These are phyloP conservation scores for Rhopalosiphum maidis DNA, from an alignment of 1,140 invertebrate species.

Conservation along the genomic window DNA sequence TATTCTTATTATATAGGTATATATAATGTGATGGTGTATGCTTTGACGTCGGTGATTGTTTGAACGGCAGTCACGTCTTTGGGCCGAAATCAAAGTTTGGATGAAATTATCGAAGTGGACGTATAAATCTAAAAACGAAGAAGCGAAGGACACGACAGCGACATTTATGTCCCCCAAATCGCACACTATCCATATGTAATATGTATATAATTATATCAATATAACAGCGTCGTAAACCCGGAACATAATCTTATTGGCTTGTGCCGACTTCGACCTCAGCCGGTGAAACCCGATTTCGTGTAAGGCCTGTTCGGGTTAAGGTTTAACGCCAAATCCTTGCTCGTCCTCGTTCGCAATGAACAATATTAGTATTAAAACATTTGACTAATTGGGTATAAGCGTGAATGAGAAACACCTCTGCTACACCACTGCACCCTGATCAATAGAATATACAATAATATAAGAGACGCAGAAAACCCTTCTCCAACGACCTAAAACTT, in stretches of 20 bases:
- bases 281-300: neutral
- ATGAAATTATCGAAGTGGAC: neutral
- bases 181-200: neutral
- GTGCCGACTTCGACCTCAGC: neutral
- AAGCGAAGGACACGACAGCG: neutral
- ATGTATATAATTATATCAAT: neutral
- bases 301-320: neutral
- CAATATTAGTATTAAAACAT: neutral
- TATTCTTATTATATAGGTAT: neutral
- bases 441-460: neutral
- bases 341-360: neutral
- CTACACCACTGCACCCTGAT: neutral
- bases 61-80: neutral
- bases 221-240: neutral
- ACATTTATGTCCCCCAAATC: neutral
- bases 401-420: neutral
- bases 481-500: neutral
- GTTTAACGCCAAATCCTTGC: neutral
- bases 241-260: neutral
- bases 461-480: neutral
- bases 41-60: neutral
- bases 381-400: neutral
- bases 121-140: neutral
- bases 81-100: neutral
- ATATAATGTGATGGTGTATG: neutral